phyloP scores from a whole-genome alignment of 2,888 invertebrate species.

The Ochropleura leucogaster region DNA sequence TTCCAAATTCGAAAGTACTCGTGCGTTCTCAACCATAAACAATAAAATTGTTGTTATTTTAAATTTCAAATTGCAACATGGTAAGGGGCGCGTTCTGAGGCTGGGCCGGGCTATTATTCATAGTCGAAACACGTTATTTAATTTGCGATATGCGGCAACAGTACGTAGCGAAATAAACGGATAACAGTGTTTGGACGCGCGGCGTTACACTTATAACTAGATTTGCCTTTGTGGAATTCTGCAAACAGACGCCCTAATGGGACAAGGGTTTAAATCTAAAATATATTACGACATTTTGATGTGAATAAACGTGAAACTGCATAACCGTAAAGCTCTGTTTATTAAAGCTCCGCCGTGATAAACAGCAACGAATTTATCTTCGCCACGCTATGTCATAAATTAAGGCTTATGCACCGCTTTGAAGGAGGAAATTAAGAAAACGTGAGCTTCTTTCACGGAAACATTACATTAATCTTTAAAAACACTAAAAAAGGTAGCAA shows the following conservation, averaged over 20 bases:
- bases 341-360: constrained; percentile 78
- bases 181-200: constrained; percentile 80
- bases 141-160: constrained; percentile 86
- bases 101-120: constrained; percentile 75
- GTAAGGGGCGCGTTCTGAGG: constrained; percentile 68
- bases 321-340: constrained; percentile 73
- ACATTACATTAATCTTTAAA: constrained; percentile 74
- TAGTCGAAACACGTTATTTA: constrained; percentile 86
- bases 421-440: constrained; percentile 81
- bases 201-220: constrained; percentile 85
- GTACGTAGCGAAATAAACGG: constrained; percentile 84
- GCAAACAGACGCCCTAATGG: constrained; percentile 82
- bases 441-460: constrained; percentile 74
- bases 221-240: constrained; percentile 86
- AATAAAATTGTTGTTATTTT: constrained; percentile 73
- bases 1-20: constrained; percentile 57
- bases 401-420: constrained; percentile 78
- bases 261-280: constrained; percentile 84
- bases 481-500: constrained; percentile 58
- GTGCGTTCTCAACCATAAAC: constrained; percentile 59
- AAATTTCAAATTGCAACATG: constrained; percentile 75
- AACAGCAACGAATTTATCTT: constrained; percentile 81
- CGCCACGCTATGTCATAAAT: constrained; percentile 80
- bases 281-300: constrained; percentile 78
- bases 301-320: constrained; percentile 75